Percentiles rank a stretch among this genome's conserved stretches.
Evolutionary conservation across 2,797 vertebrate species (phyloP).

Genomic region (Acanthurus leucopareius): DNA sequence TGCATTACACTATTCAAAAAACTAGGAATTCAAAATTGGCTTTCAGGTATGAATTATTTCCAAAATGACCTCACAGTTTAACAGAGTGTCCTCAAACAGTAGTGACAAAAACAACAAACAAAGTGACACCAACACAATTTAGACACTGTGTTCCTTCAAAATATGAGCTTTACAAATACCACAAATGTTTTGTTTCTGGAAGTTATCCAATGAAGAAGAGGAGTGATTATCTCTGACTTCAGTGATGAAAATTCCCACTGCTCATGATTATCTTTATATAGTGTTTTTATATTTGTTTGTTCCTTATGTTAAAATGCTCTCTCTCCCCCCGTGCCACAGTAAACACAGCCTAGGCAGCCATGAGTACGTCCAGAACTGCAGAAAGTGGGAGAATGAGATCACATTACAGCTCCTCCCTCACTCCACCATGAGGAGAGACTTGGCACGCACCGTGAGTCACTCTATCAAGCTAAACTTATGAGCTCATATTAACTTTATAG

Average conservation of each 20-base stretch:
- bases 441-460: constrained; percentile 92
- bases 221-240: not conserved
- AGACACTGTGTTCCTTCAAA: not conserved
- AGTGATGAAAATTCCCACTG: not conserved
- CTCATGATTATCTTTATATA: not conserved
- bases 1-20: no score
- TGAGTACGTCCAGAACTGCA: constrained; percentile 97
- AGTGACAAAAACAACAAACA: not conserved
- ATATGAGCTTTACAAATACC: not conserved
- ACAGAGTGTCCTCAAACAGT: not conserved
- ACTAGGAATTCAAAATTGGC: no score
- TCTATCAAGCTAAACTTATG: constrained; percentile 1
- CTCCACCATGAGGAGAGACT: constrained; percentile 88
- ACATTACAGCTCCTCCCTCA: constrained; percentile 92
- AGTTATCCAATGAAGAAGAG: not conserved
- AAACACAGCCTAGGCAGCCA: constrained; percentile 97
- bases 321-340: constrained; percentile 78
- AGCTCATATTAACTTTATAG: constrained; percentile 16
- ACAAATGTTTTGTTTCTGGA: not conserved
- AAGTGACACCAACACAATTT: not conserved
- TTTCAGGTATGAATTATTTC: no score
- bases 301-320: not conserved
- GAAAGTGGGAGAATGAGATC: constrained; percentile 98
- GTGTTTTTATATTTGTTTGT: not conserved
- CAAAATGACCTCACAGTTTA: no score